Conservation (phyloP, 2,797 vertebrate genomes). For the Stomatorhinus walkeri region DNA sequence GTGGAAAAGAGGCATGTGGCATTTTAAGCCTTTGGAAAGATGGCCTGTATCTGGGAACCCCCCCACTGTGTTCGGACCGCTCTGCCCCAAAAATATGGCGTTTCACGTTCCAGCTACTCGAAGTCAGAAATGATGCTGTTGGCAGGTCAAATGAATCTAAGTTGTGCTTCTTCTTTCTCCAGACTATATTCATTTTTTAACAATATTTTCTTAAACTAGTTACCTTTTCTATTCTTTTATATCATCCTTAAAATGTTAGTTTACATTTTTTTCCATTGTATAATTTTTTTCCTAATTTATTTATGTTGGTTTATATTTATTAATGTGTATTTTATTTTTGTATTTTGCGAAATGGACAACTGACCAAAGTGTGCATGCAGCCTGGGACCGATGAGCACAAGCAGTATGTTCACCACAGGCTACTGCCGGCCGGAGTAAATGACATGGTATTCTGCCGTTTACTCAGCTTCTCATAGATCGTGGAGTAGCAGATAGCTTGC, state of each 20-base stretch:
- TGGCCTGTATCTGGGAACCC: background rate
- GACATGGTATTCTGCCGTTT: constrained; percentile 53
- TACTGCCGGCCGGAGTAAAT: constrained; percentile 46
- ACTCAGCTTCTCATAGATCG: constrained; percentile 64
- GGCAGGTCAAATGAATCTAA: constrained; percentile 29
- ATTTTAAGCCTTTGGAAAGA: background rate
- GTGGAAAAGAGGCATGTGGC: background rate
- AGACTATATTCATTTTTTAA: constrained; percentile 17
- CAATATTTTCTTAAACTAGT: constrained; percentile 19
- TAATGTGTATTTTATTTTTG: constrained; percentile 53
- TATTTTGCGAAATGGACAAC: constrained; percentile 38
- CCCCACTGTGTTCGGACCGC: background rate
- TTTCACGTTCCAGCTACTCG: background rate
- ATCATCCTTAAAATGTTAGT: constrained; percentile 42
- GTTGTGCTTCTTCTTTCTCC: constrained; percentile 17
- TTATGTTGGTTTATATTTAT: constrained; percentile 63
- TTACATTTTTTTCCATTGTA: constrained; percentile 44
- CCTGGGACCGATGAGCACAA: constrained; percentile 21
- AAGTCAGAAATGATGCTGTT: background rate
- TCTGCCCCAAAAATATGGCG: background rate
- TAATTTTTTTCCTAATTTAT: constrained; percentile 66
- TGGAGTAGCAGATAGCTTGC: constrained; percentile 61
- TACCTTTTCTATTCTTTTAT: constrained; percentile 40
- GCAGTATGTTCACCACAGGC: constrained; percentile 43
- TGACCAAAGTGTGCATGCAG: constrained; percentile 26